These are phyloP conservation scores for Athripsodes cinereus DNA, from an alignment of 2,888 invertebrate genomes.

Conservation along the genomic window DNA sequence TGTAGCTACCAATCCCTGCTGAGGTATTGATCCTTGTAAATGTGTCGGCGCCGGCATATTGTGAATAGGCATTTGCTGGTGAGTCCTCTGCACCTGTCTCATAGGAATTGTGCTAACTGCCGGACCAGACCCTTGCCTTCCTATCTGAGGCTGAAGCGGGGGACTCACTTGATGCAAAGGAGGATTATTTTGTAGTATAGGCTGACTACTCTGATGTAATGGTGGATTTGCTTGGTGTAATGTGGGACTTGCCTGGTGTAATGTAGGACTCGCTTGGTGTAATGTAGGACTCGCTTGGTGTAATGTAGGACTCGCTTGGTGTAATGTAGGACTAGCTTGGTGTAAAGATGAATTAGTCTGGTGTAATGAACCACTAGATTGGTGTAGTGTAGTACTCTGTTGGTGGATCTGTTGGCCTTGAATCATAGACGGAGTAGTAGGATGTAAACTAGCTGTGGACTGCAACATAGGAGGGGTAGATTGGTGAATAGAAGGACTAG, in stretches of 20 bases:
- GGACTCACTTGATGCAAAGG: constrained; percentile 14
- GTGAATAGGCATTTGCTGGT: constrained; percentile 40
- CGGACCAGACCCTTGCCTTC: background rate
- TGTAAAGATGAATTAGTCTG: constrained; percentile 13
- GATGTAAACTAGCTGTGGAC: constrained; percentile 1
- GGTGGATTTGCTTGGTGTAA: constrained; percentile 15
- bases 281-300: constrained; percentile 16
- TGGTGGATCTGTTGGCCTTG: constrained; percentile 22
- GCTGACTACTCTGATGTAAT: constrained; percentile 15
- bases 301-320: constrained; percentile 14
- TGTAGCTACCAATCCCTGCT: constrained; percentile 38
- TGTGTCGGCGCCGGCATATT: constrained; percentile 35
- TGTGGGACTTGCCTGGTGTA: constrained; percentile 9
- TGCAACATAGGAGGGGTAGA: constrained; percentile 5
- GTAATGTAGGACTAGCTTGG: constrained; percentile 8
- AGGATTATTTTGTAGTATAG: constrained; percentile 12
- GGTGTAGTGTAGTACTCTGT: constrained; percentile 17
- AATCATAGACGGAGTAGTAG: constrained; percentile 4
- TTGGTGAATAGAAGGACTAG: constrained; percentile 1
- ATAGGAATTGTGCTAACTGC: constrained; percentile 8
- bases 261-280: constrained; percentile 15
- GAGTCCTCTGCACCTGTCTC: constrained; percentile 28
- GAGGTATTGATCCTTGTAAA: constrained; percentile 8
- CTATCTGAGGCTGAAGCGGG: constrained; percentile 7
- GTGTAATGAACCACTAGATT: constrained; percentile 14